Percentiles rank a stretch among this genome's conserved stretches.
Evolutionary conservation across 2,888 invertebrate genomes (phyloP).

Genomic region (Chloromyia formosa): DNA sequence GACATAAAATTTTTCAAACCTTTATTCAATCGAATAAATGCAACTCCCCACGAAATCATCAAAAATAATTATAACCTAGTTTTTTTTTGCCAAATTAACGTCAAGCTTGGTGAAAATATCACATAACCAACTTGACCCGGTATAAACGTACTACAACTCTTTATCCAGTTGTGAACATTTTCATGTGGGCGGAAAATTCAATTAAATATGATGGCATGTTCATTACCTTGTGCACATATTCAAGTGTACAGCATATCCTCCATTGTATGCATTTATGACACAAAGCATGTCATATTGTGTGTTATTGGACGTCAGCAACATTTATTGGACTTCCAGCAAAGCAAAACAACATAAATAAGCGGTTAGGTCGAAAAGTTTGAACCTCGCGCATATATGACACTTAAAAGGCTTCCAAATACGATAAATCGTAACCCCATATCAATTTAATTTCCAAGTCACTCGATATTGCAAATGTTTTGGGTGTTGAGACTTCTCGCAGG

Average conservation of each 20-base stretch:
- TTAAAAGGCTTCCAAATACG: conserved; percentile 26
- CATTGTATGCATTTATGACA: conserved; percentile 6
- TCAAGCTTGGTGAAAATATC: too few relatives aligned
- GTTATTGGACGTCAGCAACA: conserved; percentile 31
- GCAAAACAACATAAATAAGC: not conserved
- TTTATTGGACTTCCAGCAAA: conserved; percentile 17
- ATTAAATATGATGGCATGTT: not conserved
- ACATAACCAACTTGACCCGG: too few relatives aligned
- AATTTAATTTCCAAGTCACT: too few relatives aligned
- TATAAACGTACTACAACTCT: too few relatives aligned
- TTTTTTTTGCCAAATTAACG: too few relatives aligned
- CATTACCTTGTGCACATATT: conserved; percentile 8
- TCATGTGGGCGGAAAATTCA: conserved; percentile 18
- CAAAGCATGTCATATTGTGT: conserved; percentile 10
- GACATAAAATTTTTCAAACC: too few relatives aligned
- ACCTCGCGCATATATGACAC: not conserved
- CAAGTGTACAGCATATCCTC: not conserved
- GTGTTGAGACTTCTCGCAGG: too few relatives aligned
- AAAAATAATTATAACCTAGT: too few relatives aligned
- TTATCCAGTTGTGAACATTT: too few relatives aligned
- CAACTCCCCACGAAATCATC: too few relatives aligned
- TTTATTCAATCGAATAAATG: too few relatives aligned
- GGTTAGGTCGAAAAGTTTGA: conserved; percentile 1
- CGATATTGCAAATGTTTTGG: too few relatives aligned
- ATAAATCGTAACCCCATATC: not conserved